Base-by-base conservation (phyloP, 2,113 vertebrate genomes). In the Siniperca knerii region DNA sequence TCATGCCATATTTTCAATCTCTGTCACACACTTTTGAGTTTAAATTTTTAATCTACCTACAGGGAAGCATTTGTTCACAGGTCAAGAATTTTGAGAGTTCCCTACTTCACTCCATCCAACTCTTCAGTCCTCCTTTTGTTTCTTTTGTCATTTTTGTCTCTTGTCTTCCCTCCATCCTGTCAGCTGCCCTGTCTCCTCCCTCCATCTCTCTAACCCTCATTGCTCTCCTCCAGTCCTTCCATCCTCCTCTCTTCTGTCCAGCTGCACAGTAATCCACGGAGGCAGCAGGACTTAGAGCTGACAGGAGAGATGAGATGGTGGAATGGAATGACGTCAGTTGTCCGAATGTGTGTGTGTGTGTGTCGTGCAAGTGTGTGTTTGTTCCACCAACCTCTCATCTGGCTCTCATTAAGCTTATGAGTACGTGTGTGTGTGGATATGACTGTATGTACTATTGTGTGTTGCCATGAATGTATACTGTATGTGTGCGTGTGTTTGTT, bases 301-400 rank as follows among this genome's bases (percentile, higher is more conserved):
- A 94, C 92, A 90, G 87, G 66, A 93, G 82, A 90, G 90, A 94
- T 93, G 92, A 93, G 91, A 94, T 92, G 90, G 81, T 87, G 90
- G 91, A 93, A 92, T 92, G 83, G 52, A 81, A 92, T 95, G 87
- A 95, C 87, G 90, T 95, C 93, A 93, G 94, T 77, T 88, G 84
- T 94, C 81, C 71, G 3, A 80, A 15, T 82, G 67, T 75, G 54
- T 70, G 85, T 82, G 62, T 77, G 29, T 80, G 82, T 60, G 67
- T 77, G 40, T 54, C 29, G 29, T 29, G 29, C 29, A 29, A 29
- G 52, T 64, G 66, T 79, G 76, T 71, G 86, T 80, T 82, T 86
- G 89, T 90, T 88, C 87, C 85, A 83, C 76, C 69, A 92, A 81
- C 42, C 29, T 81, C 83, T 94, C 95, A 96, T 96, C 94, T 96